Evolutionary conservation across 2,797 vertebrate species (phyloP).

Genomic region (Tenualosa ilisha): DNA sequence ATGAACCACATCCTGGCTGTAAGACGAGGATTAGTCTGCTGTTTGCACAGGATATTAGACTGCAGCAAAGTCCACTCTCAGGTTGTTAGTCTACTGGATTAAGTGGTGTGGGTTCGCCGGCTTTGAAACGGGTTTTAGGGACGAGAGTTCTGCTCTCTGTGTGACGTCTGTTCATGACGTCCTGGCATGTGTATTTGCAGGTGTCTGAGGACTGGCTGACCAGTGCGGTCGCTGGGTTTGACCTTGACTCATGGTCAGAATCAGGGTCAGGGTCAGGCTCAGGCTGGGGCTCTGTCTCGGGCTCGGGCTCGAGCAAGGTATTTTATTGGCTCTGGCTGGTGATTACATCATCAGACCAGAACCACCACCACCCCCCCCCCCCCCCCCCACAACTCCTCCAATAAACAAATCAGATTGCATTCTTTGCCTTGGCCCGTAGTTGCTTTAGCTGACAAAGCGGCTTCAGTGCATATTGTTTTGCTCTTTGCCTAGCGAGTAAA

Average conservation of each 20-base stretch:
- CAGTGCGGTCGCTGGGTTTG: constrained; percentile 53
- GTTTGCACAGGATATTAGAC: constrained; percentile 24
- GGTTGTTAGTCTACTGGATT: constrained; percentile 3
- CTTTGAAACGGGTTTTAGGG: constrained; percentile 15
- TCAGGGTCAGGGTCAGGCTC: constrained; percentile 41
- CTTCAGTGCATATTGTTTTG: background rate
- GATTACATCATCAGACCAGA: constrained; percentile 51
- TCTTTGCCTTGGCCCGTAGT: constrained; percentile 10
- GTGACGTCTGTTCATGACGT: background rate
- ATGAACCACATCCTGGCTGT: constrained; percentile 9
- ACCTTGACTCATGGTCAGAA: constrained; percentile 46
- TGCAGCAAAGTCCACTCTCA: background rate
- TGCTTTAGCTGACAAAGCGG: constrained; percentile 22
- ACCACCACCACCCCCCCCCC: background rate
- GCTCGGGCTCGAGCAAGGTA: constrained; percentile 61
- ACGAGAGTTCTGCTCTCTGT: constrained; percentile 1
- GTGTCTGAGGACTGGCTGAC: constrained; percentile 73
- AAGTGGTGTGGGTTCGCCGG: background rate
- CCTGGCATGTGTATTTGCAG: constrained; percentile 62
- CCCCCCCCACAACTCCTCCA: constrained; percentile 18
- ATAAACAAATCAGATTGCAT: constrained; percentile 48
- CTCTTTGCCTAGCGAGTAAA: background rate
- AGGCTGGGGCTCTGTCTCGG: background rate
- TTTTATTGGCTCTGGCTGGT: constrained; percentile 55
- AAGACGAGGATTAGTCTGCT: background rate